Base-by-base conservation (phyloP, 2,888 invertebrate species). In the Eupsilia transversa region DNA sequence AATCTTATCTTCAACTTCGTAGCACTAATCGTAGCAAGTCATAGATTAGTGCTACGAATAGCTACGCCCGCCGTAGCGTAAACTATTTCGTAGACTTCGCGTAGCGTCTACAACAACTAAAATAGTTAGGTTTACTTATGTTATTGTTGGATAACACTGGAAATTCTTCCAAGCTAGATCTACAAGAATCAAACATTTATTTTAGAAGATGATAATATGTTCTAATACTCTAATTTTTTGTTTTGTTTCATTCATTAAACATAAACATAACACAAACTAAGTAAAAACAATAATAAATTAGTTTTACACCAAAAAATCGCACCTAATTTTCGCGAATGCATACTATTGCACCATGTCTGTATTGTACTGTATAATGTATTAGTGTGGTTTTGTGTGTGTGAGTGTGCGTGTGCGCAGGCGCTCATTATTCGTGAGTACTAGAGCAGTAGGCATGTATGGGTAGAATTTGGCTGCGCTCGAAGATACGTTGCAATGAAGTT, bases 381-480 rank as follows among this genome's bases (percentile, higher is more conserved):
- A 71, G 77, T 80, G 23, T 79, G 72, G 87, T 72, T 78, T 72
- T 82, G 72, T 86, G 65, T 77, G 68, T 80, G 74, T 79, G 63
- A 80, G 70, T 84, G 77, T 75, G 65, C 74, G 84, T 74, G 69
- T 49, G 74, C 23, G 90, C 90, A 91, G 89, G 91, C 92, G 91
- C 93, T 94, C 93, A 94, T 94, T 94, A 94, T 92, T 92, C 91
- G 85, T 93, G 91, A 94, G 95, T 94, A 93, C 95, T 95, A 96
- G 95, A 95, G 92, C 91, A 94, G 94, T 86, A 86, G 81, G 41
- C 30, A 71, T 88, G 80, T 85, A 80, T 87, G 77, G 81, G 81
- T 82, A 72, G 77, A 74, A 80, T 85, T 87, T 80, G 88, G 85
- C 78, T 71, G 74, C 74, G 72, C 69, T 46, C 70, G 65, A 79